Evolutionary conservation across 2,113 vertebrate species (phyloP).

Genomic region (Progne subis): DNA sequence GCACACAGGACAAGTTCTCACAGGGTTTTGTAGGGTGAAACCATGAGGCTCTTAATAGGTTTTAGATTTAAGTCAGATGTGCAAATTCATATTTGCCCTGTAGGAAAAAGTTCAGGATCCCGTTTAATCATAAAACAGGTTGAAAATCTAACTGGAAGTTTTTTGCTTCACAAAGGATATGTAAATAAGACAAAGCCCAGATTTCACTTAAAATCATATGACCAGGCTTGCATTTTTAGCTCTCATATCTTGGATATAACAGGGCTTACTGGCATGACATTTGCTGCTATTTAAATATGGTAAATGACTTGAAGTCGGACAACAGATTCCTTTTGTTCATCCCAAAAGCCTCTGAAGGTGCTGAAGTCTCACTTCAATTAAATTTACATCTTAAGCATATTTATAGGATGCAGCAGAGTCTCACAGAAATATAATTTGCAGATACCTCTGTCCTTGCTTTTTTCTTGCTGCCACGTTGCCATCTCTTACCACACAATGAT

Average conservation of each 20-base stretch:
- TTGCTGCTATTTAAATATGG: not conserved
- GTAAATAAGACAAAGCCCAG: not conserved
- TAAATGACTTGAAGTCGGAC: not conserved
- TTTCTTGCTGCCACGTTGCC: not conserved
- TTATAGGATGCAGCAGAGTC: not conserved
- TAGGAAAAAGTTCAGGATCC: not conserved
- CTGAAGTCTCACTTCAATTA: not conserved
- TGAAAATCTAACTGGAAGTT: not conserved
- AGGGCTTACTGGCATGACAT: not conserved
- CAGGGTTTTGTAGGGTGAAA: not conserved
- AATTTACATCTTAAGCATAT: not conserved
- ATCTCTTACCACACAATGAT: not conserved
- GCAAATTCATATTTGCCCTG: not conserved
- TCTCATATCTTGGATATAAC: accelerated
- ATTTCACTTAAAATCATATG: not conserved
- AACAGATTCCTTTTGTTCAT: not conserved
- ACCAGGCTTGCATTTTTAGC: not conserved
- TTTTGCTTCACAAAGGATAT: not conserved
- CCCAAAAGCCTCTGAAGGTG: not conserved
- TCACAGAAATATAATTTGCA: not conserved
- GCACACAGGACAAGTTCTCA: not conserved
- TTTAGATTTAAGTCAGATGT: not conserved
- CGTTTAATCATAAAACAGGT: not conserved
- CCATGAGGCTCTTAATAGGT: not conserved
- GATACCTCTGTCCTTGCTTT: not conserved